Conservation (phyloP, 1,140 invertebrate genomes). For the Popillia japonica region DNA sequence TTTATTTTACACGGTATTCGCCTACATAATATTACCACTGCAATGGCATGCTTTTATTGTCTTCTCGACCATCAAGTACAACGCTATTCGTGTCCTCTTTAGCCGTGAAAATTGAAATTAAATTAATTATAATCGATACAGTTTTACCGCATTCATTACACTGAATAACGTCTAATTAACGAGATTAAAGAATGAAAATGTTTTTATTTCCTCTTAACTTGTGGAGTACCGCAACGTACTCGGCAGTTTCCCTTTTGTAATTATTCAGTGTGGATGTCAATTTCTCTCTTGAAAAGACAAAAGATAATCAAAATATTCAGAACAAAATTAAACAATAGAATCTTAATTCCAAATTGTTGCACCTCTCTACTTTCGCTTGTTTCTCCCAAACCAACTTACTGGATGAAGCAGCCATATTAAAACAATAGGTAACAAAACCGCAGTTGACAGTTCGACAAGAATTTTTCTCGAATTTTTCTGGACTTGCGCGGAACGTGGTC, state of each 20-base stretch:
- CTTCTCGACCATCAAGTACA: not conserved
- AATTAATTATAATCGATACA: not conserved
- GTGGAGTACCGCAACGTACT: not conserved
- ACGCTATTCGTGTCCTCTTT: not conserved
- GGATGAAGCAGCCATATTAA: no score
- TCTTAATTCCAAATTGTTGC: not conserved
- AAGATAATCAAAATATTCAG: not conserved
- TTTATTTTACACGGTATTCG: not conserved
- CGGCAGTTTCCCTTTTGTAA: not conserved
- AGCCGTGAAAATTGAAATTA: not conserved
- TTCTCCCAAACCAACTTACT: no score
- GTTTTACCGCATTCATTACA: not conserved
- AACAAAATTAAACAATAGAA: not conserved
- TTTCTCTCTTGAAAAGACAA: not conserved
- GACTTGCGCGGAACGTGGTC: no score
- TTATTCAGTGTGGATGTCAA: no score
- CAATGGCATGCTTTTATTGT: slow-evolving; percentile 9
- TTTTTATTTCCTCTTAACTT: not conserved
- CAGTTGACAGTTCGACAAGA: no score
- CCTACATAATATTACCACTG: not conserved
- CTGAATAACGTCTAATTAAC: no score
- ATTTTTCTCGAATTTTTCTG: no score
- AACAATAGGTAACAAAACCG: no score
- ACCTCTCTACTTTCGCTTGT: no score
- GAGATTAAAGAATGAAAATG: not conserved